Evolutionary conservation across 2,797 vertebrate species (phyloP), one percentile per base, ranked within the genome.

Genomic region (Champsocephalus esox): DNA sequence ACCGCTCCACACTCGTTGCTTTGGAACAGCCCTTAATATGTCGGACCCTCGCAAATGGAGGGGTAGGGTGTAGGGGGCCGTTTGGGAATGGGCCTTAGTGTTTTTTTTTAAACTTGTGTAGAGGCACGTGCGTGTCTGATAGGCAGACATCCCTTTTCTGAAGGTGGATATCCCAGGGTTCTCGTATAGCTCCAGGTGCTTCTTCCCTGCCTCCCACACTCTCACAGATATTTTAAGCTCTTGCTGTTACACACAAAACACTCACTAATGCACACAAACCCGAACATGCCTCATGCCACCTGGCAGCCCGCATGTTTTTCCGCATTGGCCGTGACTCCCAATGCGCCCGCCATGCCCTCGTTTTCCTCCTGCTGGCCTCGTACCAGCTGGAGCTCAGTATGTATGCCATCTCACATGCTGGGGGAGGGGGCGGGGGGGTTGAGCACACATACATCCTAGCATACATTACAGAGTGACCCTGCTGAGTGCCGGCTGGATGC

Each of bases 141-240:
- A 51, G 76, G 68, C 75, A 72, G 77, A 74, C 49, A 64, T 69
- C 73, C 61, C 17, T 1, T 74, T 38, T 78, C 86, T 82, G 77
- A 61, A 78, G 87, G 91, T 84, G 68, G 77, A 88, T 87, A 71
- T 86, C 79, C 76, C 75, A 46, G 77, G 62, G 49, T 85, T 81
- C 69, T 86, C 76, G 71, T 70, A 73, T 48, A 50, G 83, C 84
- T 84, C 63, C 55, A 59, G 81, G 83, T 88, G 83, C 59, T 77
- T 82, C 66, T 70, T 70, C 63, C 61, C 34, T 55, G 41, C 78
- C 70, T 76, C 86, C 71, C 77, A 81, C 77, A 51, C 62, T 62
- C 75, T 63, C 48, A 41, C 24, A 59, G 64, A 78, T 75, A 83
- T 75, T 81, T 69, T 75, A 78, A 82, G 70, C 69, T 60, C 59